These are phyloP conservation scores for Idaea straminata DNA, from an alignment of 2,888 invertebrate genomes.

Conservation along the genomic window DNA sequence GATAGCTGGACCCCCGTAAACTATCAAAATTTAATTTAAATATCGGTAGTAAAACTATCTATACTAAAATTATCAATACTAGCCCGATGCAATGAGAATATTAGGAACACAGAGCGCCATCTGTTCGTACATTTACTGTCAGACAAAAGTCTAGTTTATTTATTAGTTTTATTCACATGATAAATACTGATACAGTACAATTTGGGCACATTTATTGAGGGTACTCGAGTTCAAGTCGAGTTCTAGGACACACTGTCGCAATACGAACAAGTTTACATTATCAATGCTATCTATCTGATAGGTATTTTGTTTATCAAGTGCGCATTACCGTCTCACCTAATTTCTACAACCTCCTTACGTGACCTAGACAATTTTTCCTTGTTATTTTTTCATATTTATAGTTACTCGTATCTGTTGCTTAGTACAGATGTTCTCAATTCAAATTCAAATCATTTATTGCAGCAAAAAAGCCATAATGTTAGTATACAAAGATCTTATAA, in stretches of 20 bases:
- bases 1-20: no score
- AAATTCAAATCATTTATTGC: no score
- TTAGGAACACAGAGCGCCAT: no score
- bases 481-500: no score
- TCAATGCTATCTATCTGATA: constrained; percentile 44
- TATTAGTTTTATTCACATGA: neutral
- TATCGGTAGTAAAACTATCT: no score
- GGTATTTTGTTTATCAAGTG: constrained; percentile 51
- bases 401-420: no score
- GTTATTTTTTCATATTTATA: constrained; percentile 29
- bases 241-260: constrained; percentile 75
- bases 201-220: constrained; percentile 61
- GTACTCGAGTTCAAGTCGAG: constrained; percentile 66
- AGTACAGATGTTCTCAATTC: no score
- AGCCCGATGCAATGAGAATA: no score
- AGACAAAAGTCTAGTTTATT: neutral
- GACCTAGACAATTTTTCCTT: constrained; percentile 48
- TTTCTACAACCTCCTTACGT: constrained; percentile 47
- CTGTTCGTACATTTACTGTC: no score
- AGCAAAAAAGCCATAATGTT: no score
- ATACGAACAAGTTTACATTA: constrained; percentile 48
- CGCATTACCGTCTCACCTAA: constrained; percentile 47
- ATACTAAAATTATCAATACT: no score
- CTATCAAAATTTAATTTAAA: no score
- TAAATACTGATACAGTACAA: constrained; percentile 35